phyloP scores from a whole-genome alignment of 2,797 vertebrate genomes.

The Notolabrus celidotus region DNA sequence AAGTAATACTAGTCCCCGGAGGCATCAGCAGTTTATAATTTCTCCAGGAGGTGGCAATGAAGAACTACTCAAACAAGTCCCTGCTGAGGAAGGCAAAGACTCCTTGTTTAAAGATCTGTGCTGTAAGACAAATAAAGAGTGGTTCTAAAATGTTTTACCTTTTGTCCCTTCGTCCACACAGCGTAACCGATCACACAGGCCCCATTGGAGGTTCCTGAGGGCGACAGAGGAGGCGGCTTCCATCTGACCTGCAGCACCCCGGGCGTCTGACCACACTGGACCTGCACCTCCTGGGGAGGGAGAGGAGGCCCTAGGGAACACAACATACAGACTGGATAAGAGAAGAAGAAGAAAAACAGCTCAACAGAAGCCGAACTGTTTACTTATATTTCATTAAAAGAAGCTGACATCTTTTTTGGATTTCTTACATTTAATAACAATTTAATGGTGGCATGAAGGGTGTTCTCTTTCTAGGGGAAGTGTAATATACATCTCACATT shows the following conservation, averaged over 20 bases:
- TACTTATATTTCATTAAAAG: constrained; percentile 32
- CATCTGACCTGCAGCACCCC: constrained; percentile 91
- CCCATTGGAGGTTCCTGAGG: constrained; percentile 93
- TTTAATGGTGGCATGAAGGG: constrained; percentile 16
- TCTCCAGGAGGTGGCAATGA: constrained; percentile 78
- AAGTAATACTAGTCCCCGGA: constrained; percentile 13
- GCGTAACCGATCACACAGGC: constrained; percentile 94
- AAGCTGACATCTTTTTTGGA: constrained; percentile 37
- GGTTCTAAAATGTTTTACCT: constrained; percentile 82
- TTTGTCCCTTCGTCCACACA: constrained; percentile 95
- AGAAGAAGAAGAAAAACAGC: constrained; percentile 31
- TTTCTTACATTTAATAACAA: constrained; percentile 19
- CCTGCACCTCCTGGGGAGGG: constrained; percentile 92
- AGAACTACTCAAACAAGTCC: constrained; percentile 33
- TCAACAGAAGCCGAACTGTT: constrained; percentile 24
- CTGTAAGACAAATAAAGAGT: neutral
- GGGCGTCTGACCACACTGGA: constrained; percentile 88
- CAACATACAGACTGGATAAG: constrained; percentile 52
- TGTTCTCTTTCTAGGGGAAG: neutral
- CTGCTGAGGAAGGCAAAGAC: neutral
- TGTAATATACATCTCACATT: constrained; percentile 1
- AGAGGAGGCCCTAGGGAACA: constrained; percentile 90
- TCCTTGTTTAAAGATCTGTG: constrained; percentile 2
- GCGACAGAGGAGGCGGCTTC: constrained; percentile 91
- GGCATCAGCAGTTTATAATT: constrained; percentile 29